These are phyloP conservation scores for Aphelocoma californica DNA, from an alignment of 2,797 vertebrate genomes.

Conservation along the genomic window DNA sequence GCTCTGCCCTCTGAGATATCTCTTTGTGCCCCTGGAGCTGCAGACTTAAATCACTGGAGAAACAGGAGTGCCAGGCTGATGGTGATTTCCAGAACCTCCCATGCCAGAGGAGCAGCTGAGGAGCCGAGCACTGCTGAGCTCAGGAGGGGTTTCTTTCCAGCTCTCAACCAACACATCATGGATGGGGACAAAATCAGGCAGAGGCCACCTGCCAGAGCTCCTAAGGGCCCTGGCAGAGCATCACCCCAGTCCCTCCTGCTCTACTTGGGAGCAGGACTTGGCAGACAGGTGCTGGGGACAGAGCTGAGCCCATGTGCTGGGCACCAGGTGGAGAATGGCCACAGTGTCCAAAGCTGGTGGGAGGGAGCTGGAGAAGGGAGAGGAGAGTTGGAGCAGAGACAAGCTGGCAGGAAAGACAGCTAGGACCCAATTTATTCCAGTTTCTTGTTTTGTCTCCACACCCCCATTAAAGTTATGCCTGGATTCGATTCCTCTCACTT, in stretches of 20 bases:
- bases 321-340: accelerated
- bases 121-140: background rate
- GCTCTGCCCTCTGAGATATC: background rate
- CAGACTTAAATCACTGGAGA: background rate
- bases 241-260: background rate
- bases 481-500: background rate
- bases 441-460: background rate
- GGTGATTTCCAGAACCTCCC: background rate
- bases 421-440: background rate
- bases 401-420: background rate
- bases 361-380: background rate
- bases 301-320: background rate
- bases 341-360: accelerated
- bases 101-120: background rate
- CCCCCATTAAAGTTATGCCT: background rate
- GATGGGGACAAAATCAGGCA: background rate
- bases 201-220: background rate
- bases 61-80: background rate
- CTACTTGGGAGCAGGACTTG: background rate
- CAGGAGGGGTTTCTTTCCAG: background rate
- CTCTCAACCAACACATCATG: background rate
- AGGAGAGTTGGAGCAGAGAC: background rate
- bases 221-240: background rate
- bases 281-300: background rate
- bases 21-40: background rate